Evolutionary conservation across 2,113 vertebrate species (phyloP).

Genomic region (Oreotragus oreotragus): DNA sequence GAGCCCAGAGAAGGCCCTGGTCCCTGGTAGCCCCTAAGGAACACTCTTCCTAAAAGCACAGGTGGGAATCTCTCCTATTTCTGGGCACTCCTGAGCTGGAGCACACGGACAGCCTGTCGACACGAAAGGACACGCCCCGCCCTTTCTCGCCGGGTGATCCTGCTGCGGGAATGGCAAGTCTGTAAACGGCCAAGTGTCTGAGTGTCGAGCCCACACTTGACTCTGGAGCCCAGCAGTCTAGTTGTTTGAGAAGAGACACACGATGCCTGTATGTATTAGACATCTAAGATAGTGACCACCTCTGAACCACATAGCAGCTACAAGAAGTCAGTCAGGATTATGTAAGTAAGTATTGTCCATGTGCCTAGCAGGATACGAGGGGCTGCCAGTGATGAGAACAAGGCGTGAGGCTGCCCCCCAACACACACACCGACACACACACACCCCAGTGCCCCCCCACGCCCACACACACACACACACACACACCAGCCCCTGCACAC

Average conservation of each 20-base stretch:
- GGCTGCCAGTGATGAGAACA: too few relatives aligned
- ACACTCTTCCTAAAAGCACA: not conserved
- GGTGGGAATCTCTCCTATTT: not conserved
- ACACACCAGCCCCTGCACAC: accelerated
- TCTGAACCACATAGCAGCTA: not conserved
- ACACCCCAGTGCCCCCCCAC: not conserved
- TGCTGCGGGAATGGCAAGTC: not conserved
- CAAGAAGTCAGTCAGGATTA: not conserved
- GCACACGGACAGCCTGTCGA: not conserved
- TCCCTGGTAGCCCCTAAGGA: not conserved
- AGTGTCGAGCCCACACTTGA: not conserved
- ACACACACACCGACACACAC: not conserved
- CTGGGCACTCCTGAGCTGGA: not conserved
- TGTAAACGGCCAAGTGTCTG: not conserved
- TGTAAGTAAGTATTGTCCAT: not conserved
- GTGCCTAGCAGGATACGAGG: accelerated
- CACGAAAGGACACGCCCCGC: not conserved
- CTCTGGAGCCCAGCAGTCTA: not conserved
- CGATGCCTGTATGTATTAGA: not conserved
- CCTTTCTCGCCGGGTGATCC: not conserved
- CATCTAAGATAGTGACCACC: not conserved
- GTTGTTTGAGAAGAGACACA: not conserved
- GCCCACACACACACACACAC: too few relatives aligned
- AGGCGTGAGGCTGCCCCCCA: accelerated
- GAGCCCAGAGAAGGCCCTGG: not conserved